Evolutionary conservation across 2,888 invertebrate species (phyloP).

Genomic region (Mellilla xanthometata): DNA sequence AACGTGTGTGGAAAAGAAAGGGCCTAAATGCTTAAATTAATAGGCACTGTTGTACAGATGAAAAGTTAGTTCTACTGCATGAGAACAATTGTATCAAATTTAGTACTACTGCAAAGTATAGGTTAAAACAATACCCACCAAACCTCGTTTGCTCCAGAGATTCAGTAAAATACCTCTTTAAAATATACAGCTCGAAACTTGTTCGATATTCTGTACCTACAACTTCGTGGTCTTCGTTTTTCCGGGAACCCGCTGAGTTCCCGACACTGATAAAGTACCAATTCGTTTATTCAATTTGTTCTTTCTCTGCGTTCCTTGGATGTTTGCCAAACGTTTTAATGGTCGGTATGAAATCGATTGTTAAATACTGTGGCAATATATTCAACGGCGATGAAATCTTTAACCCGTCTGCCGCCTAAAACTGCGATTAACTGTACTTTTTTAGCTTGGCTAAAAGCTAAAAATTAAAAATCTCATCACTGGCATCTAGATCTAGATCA

Average conservation of each 20-base stretch:
- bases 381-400: slow-evolving; percentile 9
- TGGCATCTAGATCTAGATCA: too few species aligned
- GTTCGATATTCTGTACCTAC: slow-evolving; percentile 2
- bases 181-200: neutral
- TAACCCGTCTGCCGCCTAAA: too few species aligned
- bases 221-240: slow-evolving; percentile 20
- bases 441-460: too few species aligned
- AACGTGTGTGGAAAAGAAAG: too few species aligned
- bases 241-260: slow-evolving; percentile 27
- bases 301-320: slow-evolving; percentile 40
- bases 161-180: neutral
- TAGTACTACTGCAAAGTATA: too few species aligned
- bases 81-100: too few species aligned
- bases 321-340: slow-evolving; percentile 47
- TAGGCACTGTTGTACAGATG: too few species aligned
- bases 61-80: too few species aligned
- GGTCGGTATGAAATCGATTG: slow-evolving; percentile 36
- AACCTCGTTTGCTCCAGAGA: neutral
- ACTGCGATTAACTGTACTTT: too few species aligned
- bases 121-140: too few species aligned
- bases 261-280: slow-evolving; percentile 46
- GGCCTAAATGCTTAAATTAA: too few species aligned
- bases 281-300: slow-evolving; percentile 54
- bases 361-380: slow-evolving; percentile 27
- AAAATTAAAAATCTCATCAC: too few species aligned